phyloP scores from a whole-genome alignment of 2,888 invertebrate genomes.

The Lysandra bellargus region DNA sequence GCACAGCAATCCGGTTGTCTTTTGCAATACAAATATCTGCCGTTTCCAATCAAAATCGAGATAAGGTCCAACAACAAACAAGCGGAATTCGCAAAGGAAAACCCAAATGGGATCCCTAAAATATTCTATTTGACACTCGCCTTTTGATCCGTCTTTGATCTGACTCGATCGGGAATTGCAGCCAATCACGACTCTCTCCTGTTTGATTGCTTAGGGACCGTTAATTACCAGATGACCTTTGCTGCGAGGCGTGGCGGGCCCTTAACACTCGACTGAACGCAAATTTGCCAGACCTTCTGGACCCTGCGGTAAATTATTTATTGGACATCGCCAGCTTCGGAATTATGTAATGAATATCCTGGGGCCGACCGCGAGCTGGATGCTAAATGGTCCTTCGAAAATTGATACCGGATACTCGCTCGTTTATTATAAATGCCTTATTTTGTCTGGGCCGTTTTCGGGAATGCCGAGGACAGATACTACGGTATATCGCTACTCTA shows the following conservation, averaged over 20 bases:
- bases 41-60: constrained; percentile 21
- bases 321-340: constrained; percentile 15
- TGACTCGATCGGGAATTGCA: constrained; percentile 54
- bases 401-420: constrained; percentile 20
- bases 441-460: constrained; percentile 12
- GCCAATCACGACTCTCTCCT: constrained; percentile 67
- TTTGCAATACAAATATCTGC: constrained; percentile 22
- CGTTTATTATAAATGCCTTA: constrained; percentile 21
- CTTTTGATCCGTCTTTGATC: constrained; percentile 63
- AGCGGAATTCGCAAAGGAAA: constrained; percentile 35
- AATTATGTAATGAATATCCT: constrained; percentile 22
- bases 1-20: background rate
- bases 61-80: constrained; percentile 18
- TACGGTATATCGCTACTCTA: constrained; percentile 5
- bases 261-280: constrained; percentile 65
- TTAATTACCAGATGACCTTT: constrained; percentile 77
- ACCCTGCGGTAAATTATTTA: constrained; percentile 28
- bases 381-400: constrained; percentile 21
- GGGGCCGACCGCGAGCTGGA: constrained; percentile 14
- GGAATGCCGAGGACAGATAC: constrained; percentile 13
- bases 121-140: constrained; percentile 74
- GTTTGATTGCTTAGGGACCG: constrained; percentile 76
- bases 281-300: constrained; percentile 53
- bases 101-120: constrained; percentile 63
- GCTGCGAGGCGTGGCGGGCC: constrained; percentile 56